Conservation (phyloP, 2,113 vertebrate species). For the Stegostoma tigrinum region DNA sequence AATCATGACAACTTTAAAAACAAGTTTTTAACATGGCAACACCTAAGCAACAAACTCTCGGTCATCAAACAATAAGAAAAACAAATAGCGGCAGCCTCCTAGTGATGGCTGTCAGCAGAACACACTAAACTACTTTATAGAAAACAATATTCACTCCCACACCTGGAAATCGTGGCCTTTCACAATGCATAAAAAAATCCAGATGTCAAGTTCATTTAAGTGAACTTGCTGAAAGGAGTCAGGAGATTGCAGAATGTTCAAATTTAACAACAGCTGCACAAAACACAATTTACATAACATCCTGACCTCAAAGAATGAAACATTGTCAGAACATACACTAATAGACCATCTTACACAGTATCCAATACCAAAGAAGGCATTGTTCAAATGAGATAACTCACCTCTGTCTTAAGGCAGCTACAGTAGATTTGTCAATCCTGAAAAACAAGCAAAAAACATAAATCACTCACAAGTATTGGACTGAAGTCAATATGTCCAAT, state of each 20-base stretch:
- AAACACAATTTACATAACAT: not conserved
- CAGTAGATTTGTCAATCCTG: slow-evolving; percentile 73
- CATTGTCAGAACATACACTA: not conserved
- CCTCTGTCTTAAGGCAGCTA: slow-evolving; percentile 69
- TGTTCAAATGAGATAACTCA: slow-evolving; percentile 49
- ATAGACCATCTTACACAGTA: not conserved
- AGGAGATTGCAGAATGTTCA: not conserved
- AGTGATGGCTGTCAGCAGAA: not conserved
- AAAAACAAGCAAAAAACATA: slow-evolving; percentile 46
- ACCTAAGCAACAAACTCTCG: not conserved
- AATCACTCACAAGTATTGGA: not conserved
- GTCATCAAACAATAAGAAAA: not conserved
- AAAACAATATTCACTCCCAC: not conserved
- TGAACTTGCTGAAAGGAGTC: not conserved
- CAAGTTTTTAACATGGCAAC: not conserved
- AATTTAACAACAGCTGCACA: not conserved
- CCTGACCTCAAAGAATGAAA: not conserved
- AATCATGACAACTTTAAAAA: not conserved
- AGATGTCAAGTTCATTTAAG: not conserved
- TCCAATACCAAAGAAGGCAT: not conserved
- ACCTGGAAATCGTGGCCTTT: not conserved
- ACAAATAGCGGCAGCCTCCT: not conserved
- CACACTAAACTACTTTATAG: not conserved
- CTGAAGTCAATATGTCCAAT: not conserved
- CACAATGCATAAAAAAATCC: not conserved